Percentiles rank a stretch among this genome's conserved stretches.
phyloP scores from a whole-genome alignment of 2,113 vertebrate species.

The Rutilus rutilus region DNA sequence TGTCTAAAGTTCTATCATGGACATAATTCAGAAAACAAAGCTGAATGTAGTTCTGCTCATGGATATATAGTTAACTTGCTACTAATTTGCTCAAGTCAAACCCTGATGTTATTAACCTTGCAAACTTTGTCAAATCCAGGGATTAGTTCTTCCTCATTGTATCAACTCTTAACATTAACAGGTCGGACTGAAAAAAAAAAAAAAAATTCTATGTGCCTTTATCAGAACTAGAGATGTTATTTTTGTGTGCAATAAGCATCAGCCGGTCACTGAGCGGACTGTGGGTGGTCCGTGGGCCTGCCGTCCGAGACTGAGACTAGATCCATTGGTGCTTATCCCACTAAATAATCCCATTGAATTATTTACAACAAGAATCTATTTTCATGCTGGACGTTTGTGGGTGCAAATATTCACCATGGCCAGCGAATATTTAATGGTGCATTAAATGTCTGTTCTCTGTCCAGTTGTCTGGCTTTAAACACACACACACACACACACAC shows the following conservation, averaged over 20 bases:
- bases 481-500: not conserved
- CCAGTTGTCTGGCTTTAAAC: conserved; percentile 1
- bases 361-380: conserved; percentile 29
- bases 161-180: not conserved
- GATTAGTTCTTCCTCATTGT: not conserved
- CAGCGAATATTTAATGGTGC: conserved; percentile 3
- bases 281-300: not conserved
- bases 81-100: not conserved
- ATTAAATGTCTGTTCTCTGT: conserved; percentile 26
- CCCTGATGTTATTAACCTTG: not conserved
- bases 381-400: conserved; percentile 18
- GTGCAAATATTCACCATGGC: conserved; percentile 18
- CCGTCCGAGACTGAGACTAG: not conserved
- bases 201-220: not conserved
- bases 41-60: not conserved
- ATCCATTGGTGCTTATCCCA: conserved; percentile 11
- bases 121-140: not conserved
- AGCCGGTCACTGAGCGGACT: not conserved
- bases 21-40: not conserved
- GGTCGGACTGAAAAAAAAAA: not conserved
- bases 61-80: not conserved
- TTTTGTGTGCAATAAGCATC: not conserved
- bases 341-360: conserved; percentile 35
- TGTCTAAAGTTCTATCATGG: not conserved
- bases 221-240: not conserved